These are phyloP conservation scores for Zaprionus lachaisei DNA, from an alignment of 1,140 invertebrate species.

Conservation along the genomic window DNA sequence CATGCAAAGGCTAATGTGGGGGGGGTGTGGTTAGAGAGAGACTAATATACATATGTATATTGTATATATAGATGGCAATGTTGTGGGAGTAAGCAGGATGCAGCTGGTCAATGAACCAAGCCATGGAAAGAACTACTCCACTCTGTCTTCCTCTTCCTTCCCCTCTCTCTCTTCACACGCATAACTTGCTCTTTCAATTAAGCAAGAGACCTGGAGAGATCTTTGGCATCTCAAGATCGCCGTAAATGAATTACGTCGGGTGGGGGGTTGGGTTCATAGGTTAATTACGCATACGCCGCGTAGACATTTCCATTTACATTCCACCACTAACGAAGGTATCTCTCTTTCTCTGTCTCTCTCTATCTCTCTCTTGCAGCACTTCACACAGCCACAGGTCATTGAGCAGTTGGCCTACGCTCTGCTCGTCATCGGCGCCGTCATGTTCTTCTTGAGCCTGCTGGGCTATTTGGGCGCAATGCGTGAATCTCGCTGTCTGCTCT, in stretches of 20 bases:
- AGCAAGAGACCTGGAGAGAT: neutral
- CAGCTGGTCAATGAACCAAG: constrained; percentile 52
- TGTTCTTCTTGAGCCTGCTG: constrained; percentile 93
- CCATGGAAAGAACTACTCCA: too few species aligned
- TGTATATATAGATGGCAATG: constrained; percentile 9
- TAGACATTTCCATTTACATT: constrained; percentile 39
- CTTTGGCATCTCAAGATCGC: constrained; percentile 5
- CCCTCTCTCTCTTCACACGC: constrained; percentile 9
- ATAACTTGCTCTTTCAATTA: neutral
- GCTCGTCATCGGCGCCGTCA: constrained; percentile 91
- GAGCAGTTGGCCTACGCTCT: constrained; percentile 89
- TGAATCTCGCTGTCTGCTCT: constrained; percentile 92
- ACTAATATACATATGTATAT: too few species aligned
- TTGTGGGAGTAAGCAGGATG: constrained; percentile 4
- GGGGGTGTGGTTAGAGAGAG: too few species aligned
- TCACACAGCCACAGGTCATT: constrained; percentile 87
- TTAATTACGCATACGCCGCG: constrained; percentile 74
- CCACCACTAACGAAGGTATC: neutral
- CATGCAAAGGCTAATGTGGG: neutral
- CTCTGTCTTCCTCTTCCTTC: neutral
- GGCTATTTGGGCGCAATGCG: constrained; percentile 94
- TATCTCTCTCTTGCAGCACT: constrained; percentile 83
- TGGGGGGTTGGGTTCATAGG: constrained; percentile 54
- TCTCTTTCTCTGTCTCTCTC: constrained; percentile 19
- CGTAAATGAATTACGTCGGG: constrained; percentile 64